phyloP scores from a whole-genome alignment of 2,888 invertebrate species.

The Noctuana brunneofusca region DNA sequence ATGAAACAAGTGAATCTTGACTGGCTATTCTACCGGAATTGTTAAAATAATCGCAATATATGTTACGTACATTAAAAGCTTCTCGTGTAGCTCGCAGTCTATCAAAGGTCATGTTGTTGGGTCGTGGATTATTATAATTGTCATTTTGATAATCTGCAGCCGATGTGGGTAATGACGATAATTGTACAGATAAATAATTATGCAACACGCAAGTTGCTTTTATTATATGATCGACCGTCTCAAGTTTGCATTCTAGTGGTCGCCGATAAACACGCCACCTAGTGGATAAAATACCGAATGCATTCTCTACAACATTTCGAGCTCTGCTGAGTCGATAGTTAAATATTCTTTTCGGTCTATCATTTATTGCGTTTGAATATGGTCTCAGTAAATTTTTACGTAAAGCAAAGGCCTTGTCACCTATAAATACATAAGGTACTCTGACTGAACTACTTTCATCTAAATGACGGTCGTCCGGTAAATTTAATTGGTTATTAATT shows the following conservation, averaged over 20 bases:
- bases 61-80: background rate
- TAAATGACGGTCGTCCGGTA: too few species aligned
- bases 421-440: constrained; percentile 16
- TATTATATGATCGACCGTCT: constrained; percentile 32
- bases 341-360: constrained; percentile 19
- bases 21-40: background rate
- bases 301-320: constrained; percentile 12
- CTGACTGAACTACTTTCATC: too few species aligned
- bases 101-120: background rate
- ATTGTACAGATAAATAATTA: background rate
- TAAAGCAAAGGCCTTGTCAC: constrained; percentile 25
- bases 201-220: constrained; percentile 31
- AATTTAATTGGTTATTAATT: constrained; percentile 33
- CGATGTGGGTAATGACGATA: background rate
- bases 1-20: too few species aligned
- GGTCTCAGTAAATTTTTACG: constrained; percentile 24
- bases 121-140: background rate
- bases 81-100: background rate
- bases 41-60: background rate
- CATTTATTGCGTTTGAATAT: constrained; percentile 11
- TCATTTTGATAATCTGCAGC: background rate
- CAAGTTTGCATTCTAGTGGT: constrained; percentile 35
- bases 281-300: constrained; percentile 13
- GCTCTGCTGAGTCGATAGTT: constrained; percentile 22
- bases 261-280: constrained; percentile 34